Evolutionary conservation across 1,140 invertebrate genomes (phyloP), one percentile per base, ranked within the genome.

Genomic region (Delia radicum): DNA sequence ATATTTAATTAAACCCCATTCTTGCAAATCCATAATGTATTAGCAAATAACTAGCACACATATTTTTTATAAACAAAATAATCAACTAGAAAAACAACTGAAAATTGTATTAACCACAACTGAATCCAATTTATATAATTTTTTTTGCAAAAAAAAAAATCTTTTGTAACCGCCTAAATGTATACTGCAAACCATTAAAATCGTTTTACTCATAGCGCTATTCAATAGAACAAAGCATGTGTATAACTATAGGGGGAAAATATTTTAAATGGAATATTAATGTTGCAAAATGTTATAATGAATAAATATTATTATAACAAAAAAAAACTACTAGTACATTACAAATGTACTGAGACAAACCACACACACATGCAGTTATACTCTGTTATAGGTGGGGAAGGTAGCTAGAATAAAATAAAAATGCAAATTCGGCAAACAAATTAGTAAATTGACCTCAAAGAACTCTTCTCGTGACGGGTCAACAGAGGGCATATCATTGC

Each of bases 221-320:
- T 42, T 42, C 10, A 42, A 48, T 48, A 55, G n/a, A 55, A 55
- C 48, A 21, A 21, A 18, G n/a, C 48, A 21, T 18, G 65, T 63
- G n/a, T 27, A 12, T 24, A 4, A 18, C 8, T 69, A 29, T 18
- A 10, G 29, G 65, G 13, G 2, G n/a, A 69, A 31, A 33, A 33
- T 21, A 69, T 21, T 33, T 18, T 69, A 69, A 69, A 69, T 69
- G 65, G 29, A 33, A 69, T 69, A 69, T 33, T 69, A 69, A 69
- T 69, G 65, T 69, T 69, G 65, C 65, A 69, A 69, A 69, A 69
- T 69, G 31, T 69, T 69, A 18, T 69, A 69, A 69, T 69, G 65
- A 69, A 69, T 69, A 26, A 33, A 69, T 69, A 69, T 69, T n/a
- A 69, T 69, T 69, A 69, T 10, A 21, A 7, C 21, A 33, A 67